Evolutionary conservation across 2,888 invertebrate species (phyloP).

Genomic region (Cheilosia vernalis): DNA sequence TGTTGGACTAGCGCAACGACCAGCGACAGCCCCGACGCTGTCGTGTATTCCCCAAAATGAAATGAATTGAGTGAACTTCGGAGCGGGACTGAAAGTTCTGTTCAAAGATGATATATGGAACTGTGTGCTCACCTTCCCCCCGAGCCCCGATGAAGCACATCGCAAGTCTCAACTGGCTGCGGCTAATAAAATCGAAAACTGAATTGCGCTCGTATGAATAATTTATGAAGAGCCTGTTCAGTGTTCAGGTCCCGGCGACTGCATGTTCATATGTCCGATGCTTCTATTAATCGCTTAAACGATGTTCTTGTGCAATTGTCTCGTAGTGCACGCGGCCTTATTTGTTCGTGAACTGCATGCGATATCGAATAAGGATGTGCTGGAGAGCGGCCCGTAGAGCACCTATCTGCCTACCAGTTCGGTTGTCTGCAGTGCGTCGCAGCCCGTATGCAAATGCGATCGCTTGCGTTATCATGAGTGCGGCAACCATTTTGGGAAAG

Average conservation of each 20-base stretch:
- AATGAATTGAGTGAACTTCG: slow-evolving; percentile 70
- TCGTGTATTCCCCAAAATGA: slow-evolving; percentile 69
- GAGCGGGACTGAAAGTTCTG: slow-evolving; percentile 65
- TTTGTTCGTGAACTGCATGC: slow-evolving; percentile 68
- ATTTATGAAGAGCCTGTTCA: slow-evolving; percentile 66
- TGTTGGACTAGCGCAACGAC: not conserved
- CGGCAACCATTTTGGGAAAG: slow-evolving; percentile 55
- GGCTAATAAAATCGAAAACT: slow-evolving; percentile 73
- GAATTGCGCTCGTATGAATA: slow-evolving; percentile 74
- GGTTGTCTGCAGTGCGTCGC: not conserved
- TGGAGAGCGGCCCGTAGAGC: slow-evolving; percentile 25
- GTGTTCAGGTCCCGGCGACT: slow-evolving; percentile 31
- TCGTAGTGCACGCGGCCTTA: slow-evolving; percentile 65
- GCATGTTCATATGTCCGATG: slow-evolving; percentile 30
- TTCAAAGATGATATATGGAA: slow-evolving; percentile 68
- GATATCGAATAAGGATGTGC: slow-evolving; percentile 72
- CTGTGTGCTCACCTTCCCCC: slow-evolving; percentile 18
- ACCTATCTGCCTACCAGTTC: not conserved
- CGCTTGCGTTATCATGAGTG: slow-evolving; percentile 58
- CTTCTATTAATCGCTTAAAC: slow-evolving; percentile 59
- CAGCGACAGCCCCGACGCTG: slow-evolving; percentile 22
- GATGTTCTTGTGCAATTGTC: slow-evolving; percentile 65
- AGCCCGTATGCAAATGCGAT: slow-evolving; percentile 64
- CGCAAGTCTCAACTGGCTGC: slow-evolving; percentile 64
- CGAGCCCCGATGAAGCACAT: slow-evolving; percentile 20